Evolutionary conservation across 1,140 invertebrate genomes (phyloP).

Genomic region (Macrotrachela quadricornifera): DNA sequence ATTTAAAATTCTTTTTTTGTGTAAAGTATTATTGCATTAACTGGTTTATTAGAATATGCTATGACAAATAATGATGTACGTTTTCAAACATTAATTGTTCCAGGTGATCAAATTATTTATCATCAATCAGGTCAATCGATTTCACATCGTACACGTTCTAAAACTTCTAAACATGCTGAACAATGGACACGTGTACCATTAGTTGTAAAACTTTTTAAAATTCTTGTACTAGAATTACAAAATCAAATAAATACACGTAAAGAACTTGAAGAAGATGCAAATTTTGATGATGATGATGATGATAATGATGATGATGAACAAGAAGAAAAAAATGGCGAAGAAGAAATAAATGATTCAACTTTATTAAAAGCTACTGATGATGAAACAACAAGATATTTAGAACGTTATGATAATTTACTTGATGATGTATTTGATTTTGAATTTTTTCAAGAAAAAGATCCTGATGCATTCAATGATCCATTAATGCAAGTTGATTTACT

Average conservation of each 20-base stretch:
- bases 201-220: constrained; percentile 40
- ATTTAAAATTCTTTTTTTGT: neutral
- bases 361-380: neutral
- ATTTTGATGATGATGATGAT: constrained; percentile 20
- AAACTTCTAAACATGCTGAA: constrained; percentile 11
- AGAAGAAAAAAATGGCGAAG: neutral
- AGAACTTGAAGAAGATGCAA: constrained; percentile 20
- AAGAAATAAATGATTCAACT: neutral
- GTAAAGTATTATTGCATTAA: constrained; percentile 32
- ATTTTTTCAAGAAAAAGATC: constrained; percentile 21
- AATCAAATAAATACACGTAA: constrained; percentile 14
- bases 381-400: neutral
- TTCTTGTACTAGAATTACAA: constrained; percentile 36
- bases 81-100: constrained; percentile 34
- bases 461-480: constrained; percentile 25
- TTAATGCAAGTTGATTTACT: constrained; percentile 25
- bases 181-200: constrained; percentile 38
- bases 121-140: constrained; percentile 16
- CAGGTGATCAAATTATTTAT: constrained; percentile 33
- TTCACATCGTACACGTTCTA: neutral
- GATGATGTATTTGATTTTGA: constrained; percentile 6
- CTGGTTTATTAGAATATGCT: constrained; percentile 36
- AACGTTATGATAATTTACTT: constrained; percentile 6
- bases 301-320: constrained; percentile 18
- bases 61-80: constrained; percentile 34